phyloP scores from a whole-genome alignment of 2,888 invertebrate species.

The Temnothorax rugatulus region DNA sequence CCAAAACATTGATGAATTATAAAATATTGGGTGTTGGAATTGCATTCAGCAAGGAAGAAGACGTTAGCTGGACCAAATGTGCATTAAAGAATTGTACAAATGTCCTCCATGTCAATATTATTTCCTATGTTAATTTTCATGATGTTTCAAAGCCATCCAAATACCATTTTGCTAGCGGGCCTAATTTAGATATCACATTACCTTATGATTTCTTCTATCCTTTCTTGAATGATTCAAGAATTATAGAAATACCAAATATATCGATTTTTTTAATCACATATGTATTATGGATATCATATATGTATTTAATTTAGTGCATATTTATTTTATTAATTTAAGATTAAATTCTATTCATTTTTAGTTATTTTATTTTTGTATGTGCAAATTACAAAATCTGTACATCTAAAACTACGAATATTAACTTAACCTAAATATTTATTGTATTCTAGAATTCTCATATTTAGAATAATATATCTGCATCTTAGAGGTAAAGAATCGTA shows the following conservation, averaged over 20 bases:
- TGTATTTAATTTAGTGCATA: background rate
- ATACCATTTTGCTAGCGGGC: conserved; percentile 88
- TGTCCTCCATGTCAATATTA: conserved; percentile 73
- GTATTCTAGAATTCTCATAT: background rate
- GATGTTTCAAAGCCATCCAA: conserved; percentile 87
- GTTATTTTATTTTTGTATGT: background rate
- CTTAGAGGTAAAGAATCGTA: too few species aligned
- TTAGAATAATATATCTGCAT: background rate
- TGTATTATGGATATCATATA: conserved; percentile 14
- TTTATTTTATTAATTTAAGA: background rate
- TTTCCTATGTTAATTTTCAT: conserved; percentile 83
- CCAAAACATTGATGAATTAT: conserved; percentile 78
- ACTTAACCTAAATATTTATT: background rate
- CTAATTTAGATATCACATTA: conserved; percentile 89
- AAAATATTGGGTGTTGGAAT: conserved; percentile 80
- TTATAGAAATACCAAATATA: conserved; percentile 43
- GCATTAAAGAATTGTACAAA: conserved; percentile 76
- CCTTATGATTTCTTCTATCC: conserved; percentile 93
- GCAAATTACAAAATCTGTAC: background rate
- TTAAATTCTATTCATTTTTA: background rate
- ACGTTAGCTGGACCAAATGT: conserved; percentile 81
- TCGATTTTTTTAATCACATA: conserved; percentile 48
- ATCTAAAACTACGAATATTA: background rate
- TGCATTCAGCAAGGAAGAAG: conserved; percentile 78
- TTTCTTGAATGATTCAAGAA: conserved; percentile 84